phyloP scores from a whole-genome alignment of 2,888 invertebrate genomes.

The Stenichneumon culpator region DNA sequence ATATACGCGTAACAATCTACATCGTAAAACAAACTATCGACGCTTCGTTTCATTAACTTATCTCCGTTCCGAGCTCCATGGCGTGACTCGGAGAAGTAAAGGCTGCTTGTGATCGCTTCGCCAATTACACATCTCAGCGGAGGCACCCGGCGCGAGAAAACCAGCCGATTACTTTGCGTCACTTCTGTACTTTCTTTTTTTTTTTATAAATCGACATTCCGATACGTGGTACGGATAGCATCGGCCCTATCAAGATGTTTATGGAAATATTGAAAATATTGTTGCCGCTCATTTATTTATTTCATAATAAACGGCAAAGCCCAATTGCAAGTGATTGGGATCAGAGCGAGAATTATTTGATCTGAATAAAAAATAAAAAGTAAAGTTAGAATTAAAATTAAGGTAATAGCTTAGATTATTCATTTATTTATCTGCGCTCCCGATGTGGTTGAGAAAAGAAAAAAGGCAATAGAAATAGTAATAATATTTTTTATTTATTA shows the following conservation, averaged over 20 bases:
- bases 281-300: not conserved
- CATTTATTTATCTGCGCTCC: too few species aligned
- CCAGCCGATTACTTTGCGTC: slow-evolving; percentile 65
- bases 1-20: slow-evolving; percentile 79
- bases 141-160: slow-evolving; percentile 64
- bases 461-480: too few species aligned
- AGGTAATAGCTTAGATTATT: too few species aligned
- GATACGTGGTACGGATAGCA: slow-evolving; percentile 40
- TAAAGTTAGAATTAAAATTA: not conserved
- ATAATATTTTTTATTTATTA: too few species aligned
- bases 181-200: slow-evolving; percentile 17
- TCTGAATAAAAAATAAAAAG: not conserved
- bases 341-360: too few species aligned
- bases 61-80: slow-evolving; percentile 75
- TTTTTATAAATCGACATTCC: slow-evolving; percentile 64
- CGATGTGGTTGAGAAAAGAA: too few species aligned
- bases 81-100: slow-evolving; percentile 81
- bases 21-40: slow-evolving; percentile 81
- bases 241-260: not conserved
- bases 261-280: not conserved
- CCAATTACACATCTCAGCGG: slow-evolving; percentile 67
- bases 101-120: slow-evolving; percentile 65
- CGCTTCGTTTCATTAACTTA: slow-evolving; percentile 83
- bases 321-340: too few species aligned
- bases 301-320: not conserved